Conservation (phyloP, 2,113 vertebrate genomes). For the Haemorhous mexicanus region DNA sequence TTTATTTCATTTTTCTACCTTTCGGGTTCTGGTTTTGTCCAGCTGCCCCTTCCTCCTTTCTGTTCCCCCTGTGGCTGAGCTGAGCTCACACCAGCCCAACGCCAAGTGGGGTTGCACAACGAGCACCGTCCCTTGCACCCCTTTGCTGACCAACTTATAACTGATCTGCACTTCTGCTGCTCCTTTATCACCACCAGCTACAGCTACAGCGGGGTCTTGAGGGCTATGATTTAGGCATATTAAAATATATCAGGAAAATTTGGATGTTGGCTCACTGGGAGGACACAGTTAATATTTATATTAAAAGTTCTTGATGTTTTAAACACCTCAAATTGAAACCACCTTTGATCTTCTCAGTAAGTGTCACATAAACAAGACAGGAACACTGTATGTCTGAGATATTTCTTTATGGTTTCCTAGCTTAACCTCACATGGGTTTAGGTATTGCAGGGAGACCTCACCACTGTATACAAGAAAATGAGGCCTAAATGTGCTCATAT, state of each 20-base stretch:
- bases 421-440: neutral
- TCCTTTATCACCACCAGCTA: neutral
- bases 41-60: slow-evolving; percentile 62
- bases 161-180: neutral
- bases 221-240: neutral
- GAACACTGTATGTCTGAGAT: neutral
- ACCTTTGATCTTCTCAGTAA: neutral
- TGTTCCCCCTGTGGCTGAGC: slow-evolving; percentile 32
- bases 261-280: neutral
- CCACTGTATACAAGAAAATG: neutral
- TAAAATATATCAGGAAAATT: neutral
- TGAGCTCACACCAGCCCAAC: neutral
- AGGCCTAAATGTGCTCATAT: neutral
- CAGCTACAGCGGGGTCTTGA: neutral
- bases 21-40: neutral
- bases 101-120: neutral
- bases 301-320: neutral
- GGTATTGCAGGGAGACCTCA: neutral
- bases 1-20: neutral
- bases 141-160: slow-evolving; percentile 29
- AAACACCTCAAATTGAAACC: neutral
- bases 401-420: slow-evolving; percentile 30
- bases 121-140: neutral
- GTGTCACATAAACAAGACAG: slow-evolving; percentile 3
- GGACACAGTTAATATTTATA: neutral